Evolutionary conservation across 2,113 vertebrate species (phyloP).

Genomic region (Poecilia latipinna): DNA sequence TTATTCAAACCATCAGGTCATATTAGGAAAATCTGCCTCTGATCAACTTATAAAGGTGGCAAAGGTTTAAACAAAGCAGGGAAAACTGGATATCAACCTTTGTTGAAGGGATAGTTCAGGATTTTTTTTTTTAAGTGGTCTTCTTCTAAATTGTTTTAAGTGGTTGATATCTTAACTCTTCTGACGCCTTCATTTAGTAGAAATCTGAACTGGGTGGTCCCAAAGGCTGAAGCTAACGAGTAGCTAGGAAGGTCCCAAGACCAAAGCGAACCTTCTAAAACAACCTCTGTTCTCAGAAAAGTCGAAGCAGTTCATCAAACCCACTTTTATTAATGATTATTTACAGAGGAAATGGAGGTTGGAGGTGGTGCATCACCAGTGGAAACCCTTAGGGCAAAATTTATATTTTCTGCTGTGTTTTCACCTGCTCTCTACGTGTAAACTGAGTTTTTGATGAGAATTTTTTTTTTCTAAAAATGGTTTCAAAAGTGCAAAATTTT

Average conservation of each 20-base stretch:
- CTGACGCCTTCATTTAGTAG: not conserved
- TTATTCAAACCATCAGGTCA: slow-evolving; percentile 58
- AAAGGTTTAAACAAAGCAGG: slow-evolving; percentile 46
- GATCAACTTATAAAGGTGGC: not conserved
- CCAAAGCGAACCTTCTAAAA: not conserved
- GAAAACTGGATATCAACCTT: slow-evolving; percentile 20
- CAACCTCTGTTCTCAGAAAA: not conserved
- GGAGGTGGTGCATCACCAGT: not conserved
- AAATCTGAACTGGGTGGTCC: not conserved
- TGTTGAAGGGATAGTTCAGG: not conserved
- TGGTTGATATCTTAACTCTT: not conserved
- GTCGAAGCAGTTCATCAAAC: not conserved
- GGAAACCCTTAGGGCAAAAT: not conserved
- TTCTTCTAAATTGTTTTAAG: too few relatives aligned
- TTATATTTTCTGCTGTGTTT: not conserved
- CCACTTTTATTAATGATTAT: not conserved
- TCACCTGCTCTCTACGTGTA: not conserved
- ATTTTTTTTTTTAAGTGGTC: not conserved
- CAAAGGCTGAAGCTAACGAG: not conserved
- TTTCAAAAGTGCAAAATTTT: not conserved
- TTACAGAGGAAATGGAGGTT: not conserved
- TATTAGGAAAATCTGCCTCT: slow-evolving; percentile 29
- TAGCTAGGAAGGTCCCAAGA: not conserved
- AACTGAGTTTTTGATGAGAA: not conserved
- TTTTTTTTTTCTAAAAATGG: not conserved